Base-by-base conservation (phyloP, 2,888 invertebrate species). In the Tenthredo mesomela region DNA sequence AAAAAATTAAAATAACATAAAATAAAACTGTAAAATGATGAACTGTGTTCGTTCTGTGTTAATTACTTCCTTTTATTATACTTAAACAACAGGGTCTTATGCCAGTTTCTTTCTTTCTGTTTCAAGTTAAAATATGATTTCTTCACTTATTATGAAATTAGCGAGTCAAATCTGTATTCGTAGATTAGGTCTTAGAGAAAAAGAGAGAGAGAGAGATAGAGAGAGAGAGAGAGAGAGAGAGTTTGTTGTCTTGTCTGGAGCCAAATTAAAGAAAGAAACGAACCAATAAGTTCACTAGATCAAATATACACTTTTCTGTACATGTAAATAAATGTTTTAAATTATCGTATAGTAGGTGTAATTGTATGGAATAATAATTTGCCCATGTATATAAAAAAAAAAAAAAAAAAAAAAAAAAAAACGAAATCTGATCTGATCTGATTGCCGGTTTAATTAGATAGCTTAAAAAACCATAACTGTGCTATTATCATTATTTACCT, bases 61-160 rank as follows among this genome's bases (percentile, higher is more conserved):
- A 37, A 58, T 80, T 80, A 77, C 10, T 91, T 89, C 88, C 86
- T 89, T 85, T 91, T 90, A 90, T 92, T 91, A 92, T 91, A 92
- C 90, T 82, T 82, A 21, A 78, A 91, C 89, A 78, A 91, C 89
- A 89, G 88, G 89, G 88, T 86, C 87, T 88, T 88, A 88, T 86
- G 88, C 86, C 88, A 88, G 87, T 86, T 86, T 84, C 87, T 86
- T 86, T 85, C 2, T 33, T 33, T 33, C 33, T n/a, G n/a, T n/a
- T 86, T 88, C 89, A 88, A 86, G 90, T 90, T 88, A 91, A 92
- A 92, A 91, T 91, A 92, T 89, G 89, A 89, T 88, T 90, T 89
- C 25, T 70, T 65, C 29, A 67, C 67, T 47, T n/a, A 70, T 88
- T 88, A 88, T 87, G 88, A 89, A 87, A 89, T 90, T 88, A 87